phyloP scores from a whole-genome alignment of 1,140 invertebrate genomes.

The Drosophila gunungcola region DNA sequence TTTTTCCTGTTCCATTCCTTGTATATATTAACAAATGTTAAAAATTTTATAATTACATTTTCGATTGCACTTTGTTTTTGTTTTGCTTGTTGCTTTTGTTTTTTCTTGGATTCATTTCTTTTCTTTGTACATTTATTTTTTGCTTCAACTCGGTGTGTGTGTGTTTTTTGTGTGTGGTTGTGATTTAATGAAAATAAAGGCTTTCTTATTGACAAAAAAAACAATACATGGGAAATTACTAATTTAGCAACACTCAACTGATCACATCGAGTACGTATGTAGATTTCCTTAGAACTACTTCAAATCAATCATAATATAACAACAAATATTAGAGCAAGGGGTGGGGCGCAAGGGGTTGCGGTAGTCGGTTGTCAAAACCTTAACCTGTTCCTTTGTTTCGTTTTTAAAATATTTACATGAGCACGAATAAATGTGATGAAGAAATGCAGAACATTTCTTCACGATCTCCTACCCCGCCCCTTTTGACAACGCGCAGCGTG shows the following conservation, averaged over 20 bases:
- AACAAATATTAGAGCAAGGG: slow-evolving; percentile 69
- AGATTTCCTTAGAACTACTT: slow-evolving; percentile 71
- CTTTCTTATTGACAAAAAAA: slow-evolving; percentile 32
- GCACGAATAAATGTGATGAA: slow-evolving; percentile 43
- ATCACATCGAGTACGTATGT: slow-evolving; percentile 70
- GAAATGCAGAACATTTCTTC: slow-evolving; percentile 50
- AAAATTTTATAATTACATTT: slow-evolving; percentile 60
- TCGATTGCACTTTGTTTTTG: slow-evolving; percentile 73
- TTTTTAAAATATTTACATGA: slow-evolving; percentile 55
- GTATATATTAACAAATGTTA: slow-evolving; percentile 71
- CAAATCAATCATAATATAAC: slow-evolving; percentile 70
- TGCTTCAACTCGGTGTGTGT: slow-evolving; percentile 25
- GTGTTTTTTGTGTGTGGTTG: slow-evolving; percentile 5
- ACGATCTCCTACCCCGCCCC: slow-evolving; percentile 10
- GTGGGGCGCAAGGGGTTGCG: slow-evolving; percentile 4
- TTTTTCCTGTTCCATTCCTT: slow-evolving; percentile 48
- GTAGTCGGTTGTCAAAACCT: slow-evolving; percentile 52
- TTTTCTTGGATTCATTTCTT: slow-evolving; percentile 47
- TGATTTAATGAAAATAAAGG: slow-evolving; percentile 30
- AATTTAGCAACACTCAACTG: slow-evolving; percentile 79
- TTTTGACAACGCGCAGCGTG: slow-evolving; percentile 50
- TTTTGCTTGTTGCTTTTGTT: slow-evolving; percentile 42
- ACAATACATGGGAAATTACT: slow-evolving; percentile 47
- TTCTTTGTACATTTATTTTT: slow-evolving; percentile 33
- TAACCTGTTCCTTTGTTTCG: slow-evolving; percentile 44